phyloP scores from a whole-genome alignment of 2,888 invertebrate genomes.

The Priocnemis perturbator region DNA sequence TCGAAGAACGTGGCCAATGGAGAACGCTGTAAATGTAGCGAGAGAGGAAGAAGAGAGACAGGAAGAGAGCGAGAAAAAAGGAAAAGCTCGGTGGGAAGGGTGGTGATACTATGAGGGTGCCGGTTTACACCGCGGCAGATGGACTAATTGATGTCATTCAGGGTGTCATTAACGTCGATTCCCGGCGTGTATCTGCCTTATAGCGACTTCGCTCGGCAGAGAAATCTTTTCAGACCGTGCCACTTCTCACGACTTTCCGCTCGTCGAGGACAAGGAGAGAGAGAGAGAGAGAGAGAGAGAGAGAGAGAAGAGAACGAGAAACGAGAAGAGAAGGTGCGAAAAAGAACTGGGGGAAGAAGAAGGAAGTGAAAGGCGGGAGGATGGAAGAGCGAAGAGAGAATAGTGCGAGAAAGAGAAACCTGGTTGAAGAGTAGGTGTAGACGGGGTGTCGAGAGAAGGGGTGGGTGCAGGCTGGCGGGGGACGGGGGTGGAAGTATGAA shows the following conservation, averaged over 20 bases:
- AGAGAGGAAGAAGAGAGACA: neutral
- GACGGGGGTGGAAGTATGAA: slow-evolving; percentile 70
- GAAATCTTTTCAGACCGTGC: slow-evolving; percentile 65
- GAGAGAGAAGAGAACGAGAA: slow-evolving; percentile 44
- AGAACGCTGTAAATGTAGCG: neutral
- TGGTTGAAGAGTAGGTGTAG: slow-evolving; percentile 23
- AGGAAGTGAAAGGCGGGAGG: slow-evolving; percentile 24
- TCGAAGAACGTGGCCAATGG: slow-evolving; percentile 1
- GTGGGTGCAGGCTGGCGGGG: slow-evolving; percentile 30
- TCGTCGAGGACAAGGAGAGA: slow-evolving; percentile 38
- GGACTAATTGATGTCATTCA: slow-evolving; percentile 73
- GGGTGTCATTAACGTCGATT: slow-evolving; percentile 57
- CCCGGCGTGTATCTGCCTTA: slow-evolving; percentile 46
- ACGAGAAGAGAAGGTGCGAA: slow-evolving; percentile 27
- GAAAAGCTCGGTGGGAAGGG: slow-evolving; percentile 16
- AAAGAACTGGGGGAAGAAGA: slow-evolving; percentile 18
- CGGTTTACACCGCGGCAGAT: slow-evolving; percentile 56
- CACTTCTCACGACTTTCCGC: slow-evolving; percentile 59
- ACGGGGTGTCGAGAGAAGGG: slow-evolving; percentile 15
- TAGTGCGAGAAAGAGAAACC: slow-evolving; percentile 39
- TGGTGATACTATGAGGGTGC: slow-evolving; percentile 33
- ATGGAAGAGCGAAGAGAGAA: slow-evolving; percentile 17
- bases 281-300: slow-evolving; percentile 39
- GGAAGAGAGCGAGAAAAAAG: slow-evolving; percentile 30
- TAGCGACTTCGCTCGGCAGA: slow-evolving; percentile 52